Percentiles rank a stretch among this genome's conserved stretches.
These are phyloP conservation scores for Argyrosomus japonicus DNA, from an alignment of 2,113 vertebrate genomes.

Conservation along the genomic window DNA sequence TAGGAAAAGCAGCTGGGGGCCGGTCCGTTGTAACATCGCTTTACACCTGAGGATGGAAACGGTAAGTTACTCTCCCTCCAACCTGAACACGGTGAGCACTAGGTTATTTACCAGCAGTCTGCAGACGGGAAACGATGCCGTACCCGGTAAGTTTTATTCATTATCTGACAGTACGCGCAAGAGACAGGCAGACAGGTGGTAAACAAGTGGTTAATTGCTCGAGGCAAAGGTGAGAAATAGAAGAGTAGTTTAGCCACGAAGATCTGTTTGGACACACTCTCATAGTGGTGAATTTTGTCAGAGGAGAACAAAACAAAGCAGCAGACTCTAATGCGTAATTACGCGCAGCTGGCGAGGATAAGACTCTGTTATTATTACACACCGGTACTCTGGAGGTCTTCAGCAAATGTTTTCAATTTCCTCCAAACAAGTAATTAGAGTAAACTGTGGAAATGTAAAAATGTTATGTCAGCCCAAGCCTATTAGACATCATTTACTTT, in stretches of 20 bases:
- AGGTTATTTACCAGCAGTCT: too few species aligned
- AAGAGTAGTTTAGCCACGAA: not conserved
- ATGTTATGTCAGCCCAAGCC: too few species aligned
- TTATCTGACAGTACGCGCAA: not conserved
- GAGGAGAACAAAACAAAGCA: not conserved
- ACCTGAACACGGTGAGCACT: not conserved
- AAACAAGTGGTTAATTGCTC: not conserved
- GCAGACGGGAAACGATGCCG: too few species aligned
- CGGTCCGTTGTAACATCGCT: conserved; percentile 89
- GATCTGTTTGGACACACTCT: not conserved
- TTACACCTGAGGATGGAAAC: conserved; percentile 71
- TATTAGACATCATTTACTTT: not conserved
- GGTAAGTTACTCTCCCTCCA: conserved; percentile 3
- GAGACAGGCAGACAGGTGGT: not conserved
- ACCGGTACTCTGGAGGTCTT: not conserved
- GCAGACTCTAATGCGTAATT: conserved; percentile 35
- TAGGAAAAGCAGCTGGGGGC: conserved; percentile 87
- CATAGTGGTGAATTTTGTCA: not conserved
- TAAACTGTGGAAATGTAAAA: not conserved
- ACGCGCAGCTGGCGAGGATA: conserved; percentile 14
- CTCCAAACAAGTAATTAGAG: not conserved
- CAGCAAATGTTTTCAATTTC: not conserved
- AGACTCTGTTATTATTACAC: too few species aligned
- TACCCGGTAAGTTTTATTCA: not conserved
- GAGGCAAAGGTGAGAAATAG: not conserved